phyloP scores from a whole-genome alignment of 2,888 invertebrate genomes.

The Campoletis raptor region DNA sequence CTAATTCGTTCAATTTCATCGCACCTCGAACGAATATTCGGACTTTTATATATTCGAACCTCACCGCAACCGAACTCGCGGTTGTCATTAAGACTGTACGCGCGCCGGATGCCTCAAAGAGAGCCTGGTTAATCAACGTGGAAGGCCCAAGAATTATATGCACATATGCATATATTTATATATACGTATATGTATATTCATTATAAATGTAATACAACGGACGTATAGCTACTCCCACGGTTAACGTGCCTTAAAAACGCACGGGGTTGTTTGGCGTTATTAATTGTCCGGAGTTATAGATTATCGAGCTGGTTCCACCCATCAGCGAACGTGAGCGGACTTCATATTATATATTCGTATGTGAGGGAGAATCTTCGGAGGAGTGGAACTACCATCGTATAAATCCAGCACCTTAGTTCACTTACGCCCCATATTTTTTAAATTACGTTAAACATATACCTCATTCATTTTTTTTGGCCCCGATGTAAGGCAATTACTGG shows the following conservation, averaged over 20 bases:
- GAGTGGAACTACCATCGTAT: not conserved
- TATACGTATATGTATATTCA: slow-evolving; percentile 16
- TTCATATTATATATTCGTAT: slow-evolving; percentile 16
- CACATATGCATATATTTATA: slow-evolving; percentile 13
- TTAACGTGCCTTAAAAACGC: slow-evolving; percentile 38
- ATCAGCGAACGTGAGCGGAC: slow-evolving; percentile 33
- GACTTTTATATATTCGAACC: not conserved
- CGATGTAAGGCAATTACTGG: not conserved
- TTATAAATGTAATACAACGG: not conserved
- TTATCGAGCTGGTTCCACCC: slow-evolving; percentile 68
- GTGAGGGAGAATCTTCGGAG: not conserved
- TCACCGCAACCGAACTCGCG: slow-evolving; percentile 39
- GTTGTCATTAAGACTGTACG: slow-evolving; percentile 70
- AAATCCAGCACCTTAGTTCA: not conserved
- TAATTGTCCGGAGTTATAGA: slow-evolving; percentile 74
- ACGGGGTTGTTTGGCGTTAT: slow-evolving; percentile 72
- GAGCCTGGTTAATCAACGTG: slow-evolving; percentile 74
- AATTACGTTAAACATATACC: not conserved
- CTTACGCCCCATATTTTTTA: not conserved
- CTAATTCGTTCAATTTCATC: slow-evolving; percentile 18
- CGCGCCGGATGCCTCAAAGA: slow-evolving; percentile 56
- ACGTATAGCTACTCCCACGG: slow-evolving; percentile 58
- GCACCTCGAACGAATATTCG: not conserved
- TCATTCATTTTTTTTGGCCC: not conserved
- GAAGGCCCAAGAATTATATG: slow-evolving; percentile 51